Evolutionary conservation across 2,797 vertebrate genomes (phyloP).

Genomic region (Clamator glandarius): DNA sequence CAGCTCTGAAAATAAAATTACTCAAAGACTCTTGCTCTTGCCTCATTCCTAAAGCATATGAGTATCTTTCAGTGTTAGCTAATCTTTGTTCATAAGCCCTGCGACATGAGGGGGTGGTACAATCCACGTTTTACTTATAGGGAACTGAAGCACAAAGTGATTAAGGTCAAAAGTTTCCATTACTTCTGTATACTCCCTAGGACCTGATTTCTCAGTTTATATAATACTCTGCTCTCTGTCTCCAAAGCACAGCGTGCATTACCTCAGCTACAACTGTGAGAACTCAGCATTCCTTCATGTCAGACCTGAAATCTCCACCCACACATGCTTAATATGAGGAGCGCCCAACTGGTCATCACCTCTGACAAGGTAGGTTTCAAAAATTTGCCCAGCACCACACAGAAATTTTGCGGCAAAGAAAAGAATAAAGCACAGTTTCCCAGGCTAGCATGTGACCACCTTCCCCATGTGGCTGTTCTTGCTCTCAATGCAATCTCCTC

Average conservation of each 20-base stretch:
- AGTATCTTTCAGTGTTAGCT: background rate
- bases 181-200: constrained; percentile 8
- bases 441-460: background rate
- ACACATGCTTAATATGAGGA: background rate
- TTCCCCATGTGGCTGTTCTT: background rate
- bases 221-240: constrained; percentile 35
- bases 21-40: background rate
- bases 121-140: constrained; percentile 36
- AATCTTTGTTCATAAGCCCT: background rate
- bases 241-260: background rate
- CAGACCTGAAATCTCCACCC: constrained; percentile 19
- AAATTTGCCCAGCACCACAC: background rate
- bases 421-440: background rate
- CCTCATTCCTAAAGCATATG: background rate
- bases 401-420: constrained; percentile 26
- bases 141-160: constrained; percentile 35
- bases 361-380: constrained; percentile 32
- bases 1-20: background rate
- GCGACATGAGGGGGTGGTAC: constrained; percentile 41
- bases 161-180: constrained; percentile 67
- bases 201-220: constrained; percentile 32
- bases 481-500: background rate
- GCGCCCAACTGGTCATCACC: background rate
- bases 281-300: background rate
- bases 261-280: constrained; percentile 45